These are phyloP conservation scores for Stegostoma tigrinum DNA, from an alignment of 2,113 vertebrate genomes.

Conservation along the genomic window DNA sequence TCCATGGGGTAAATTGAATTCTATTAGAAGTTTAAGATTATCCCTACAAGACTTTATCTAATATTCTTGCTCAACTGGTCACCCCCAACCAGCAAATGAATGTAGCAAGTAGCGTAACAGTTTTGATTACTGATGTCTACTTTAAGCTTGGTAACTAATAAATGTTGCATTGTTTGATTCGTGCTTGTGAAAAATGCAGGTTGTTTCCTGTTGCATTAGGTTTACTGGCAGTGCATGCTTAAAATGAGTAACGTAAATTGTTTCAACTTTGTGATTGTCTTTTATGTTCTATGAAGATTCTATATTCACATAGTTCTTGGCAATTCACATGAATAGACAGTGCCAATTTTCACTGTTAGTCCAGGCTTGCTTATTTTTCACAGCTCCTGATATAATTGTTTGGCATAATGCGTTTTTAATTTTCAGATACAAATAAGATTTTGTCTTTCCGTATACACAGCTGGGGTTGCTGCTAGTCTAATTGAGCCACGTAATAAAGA, in stretches of 20 bases:
- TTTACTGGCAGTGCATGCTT: neutral
- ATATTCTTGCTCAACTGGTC: neutral
- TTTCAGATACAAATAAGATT: neutral
- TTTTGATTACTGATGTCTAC: neutral
- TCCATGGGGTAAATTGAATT: neutral
- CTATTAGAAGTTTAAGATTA: neutral
- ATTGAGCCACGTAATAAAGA: neutral
- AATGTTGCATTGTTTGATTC: neutral
- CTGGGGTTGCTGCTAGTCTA: neutral
- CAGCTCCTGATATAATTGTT: neutral
- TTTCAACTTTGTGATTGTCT: neutral
- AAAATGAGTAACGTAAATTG: neutral
- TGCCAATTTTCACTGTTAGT: neutral
- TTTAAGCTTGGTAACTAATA: neutral
- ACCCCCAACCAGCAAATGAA: neutral
- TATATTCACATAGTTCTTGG: neutral
- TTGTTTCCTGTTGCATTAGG: neutral
- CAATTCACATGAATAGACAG: neutral
- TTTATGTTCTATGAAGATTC: neutral
- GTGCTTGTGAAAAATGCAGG: neutral
- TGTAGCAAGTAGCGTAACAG: neutral
- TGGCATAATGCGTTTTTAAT: neutral
- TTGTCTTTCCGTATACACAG: neutral
- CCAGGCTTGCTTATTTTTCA: neutral
- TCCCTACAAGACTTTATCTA: neutral